Conservation (phyloP, 2,888 invertebrate genomes). For the Onchidella celtica region DNA sequence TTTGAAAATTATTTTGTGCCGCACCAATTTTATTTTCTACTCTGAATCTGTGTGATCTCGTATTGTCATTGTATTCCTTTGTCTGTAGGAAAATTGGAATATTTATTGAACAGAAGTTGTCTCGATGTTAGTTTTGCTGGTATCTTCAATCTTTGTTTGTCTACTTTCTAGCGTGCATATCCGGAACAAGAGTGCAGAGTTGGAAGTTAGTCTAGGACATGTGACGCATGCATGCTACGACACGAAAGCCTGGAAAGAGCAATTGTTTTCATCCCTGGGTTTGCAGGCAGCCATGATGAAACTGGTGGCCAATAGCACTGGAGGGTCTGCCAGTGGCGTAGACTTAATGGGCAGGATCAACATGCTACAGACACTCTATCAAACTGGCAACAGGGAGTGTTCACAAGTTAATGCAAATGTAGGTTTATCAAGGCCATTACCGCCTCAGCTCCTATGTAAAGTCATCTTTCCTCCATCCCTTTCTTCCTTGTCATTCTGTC, state of each 20-base stretch:
- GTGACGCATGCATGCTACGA: constrained; percentile 18
- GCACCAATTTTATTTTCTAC: too few relatives aligned
- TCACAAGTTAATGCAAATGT: constrained; percentile 21
- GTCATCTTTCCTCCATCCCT: too few relatives aligned
- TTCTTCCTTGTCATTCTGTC: too few relatives aligned
- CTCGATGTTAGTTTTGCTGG: too few relatives aligned
- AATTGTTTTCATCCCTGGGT: constrained; percentile 20
- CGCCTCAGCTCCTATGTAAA: too few relatives aligned
- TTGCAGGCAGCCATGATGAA: constrained; percentile 32
- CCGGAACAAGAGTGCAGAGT: neutral
- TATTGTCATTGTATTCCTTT: too few relatives aligned
- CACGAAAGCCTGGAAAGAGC: constrained; percentile 12
- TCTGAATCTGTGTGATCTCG: too few relatives aligned
- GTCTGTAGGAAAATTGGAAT: too few relatives aligned
- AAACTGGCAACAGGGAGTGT: constrained; percentile 51
- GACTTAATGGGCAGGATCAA: constrained; percentile 44
- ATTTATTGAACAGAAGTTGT: too few relatives aligned
- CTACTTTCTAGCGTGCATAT: constrained; percentile 32
- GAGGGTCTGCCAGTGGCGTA: constrained; percentile 9
- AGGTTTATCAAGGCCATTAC: too few relatives aligned
- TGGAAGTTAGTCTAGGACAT: constrained; percentile 18
- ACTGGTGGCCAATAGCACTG: constrained; percentile 13
- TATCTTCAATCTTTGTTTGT: too few relatives aligned
- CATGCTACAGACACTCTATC: constrained; percentile 46
- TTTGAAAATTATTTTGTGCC: too few relatives aligned